Conservation (phyloP, 2,113 vertebrate genomes). For the Embiotoca jacksoni region DNA sequence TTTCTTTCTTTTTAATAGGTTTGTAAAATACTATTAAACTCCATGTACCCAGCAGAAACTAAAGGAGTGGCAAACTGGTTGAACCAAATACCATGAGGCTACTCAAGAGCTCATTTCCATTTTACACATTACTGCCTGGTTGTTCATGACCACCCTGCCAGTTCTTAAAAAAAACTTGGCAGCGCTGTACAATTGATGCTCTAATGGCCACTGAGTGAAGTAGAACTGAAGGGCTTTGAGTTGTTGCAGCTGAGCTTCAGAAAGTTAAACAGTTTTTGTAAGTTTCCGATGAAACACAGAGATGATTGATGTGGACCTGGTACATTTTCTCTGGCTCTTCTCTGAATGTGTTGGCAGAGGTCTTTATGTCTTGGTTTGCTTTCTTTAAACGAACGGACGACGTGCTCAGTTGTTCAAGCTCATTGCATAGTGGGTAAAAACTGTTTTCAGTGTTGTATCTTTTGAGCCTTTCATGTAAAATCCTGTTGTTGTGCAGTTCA, state of each 20-base stretch:
- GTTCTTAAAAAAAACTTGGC: conserved; percentile 16
- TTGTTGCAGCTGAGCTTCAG: background rate
- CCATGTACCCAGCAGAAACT: conserved; percentile 1
- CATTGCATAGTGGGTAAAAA: too few relatives aligned
- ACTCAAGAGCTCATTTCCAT: conserved; percentile 44
- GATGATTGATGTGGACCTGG: too few relatives aligned
- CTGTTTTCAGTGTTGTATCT: too few relatives aligned
- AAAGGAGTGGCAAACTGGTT: conserved; percentile 14
- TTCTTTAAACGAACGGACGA: too few relatives aligned
- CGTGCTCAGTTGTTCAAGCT: too few relatives aligned
- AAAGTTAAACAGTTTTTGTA: background rate
- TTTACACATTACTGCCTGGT: conserved; percentile 28
- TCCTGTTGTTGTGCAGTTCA: background rate
- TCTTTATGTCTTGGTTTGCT: too few relatives aligned
- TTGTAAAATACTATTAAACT: background rate
- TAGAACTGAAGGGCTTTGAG: background rate
- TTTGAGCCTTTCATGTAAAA: too few relatives aligned
- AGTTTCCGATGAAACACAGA: background rate
- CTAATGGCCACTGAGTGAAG: conserved; percentile 17
- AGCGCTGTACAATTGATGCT: background rate
- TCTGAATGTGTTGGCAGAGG: too few relatives aligned
- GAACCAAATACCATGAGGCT: conserved; percentile 8
- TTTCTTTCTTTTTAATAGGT: background rate
- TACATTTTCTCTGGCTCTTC: too few relatives aligned
- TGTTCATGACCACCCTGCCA: conserved; percentile 12